Conservation (phyloP, 2,888 invertebrate species). For the Saturnia pavonia region DNA sequence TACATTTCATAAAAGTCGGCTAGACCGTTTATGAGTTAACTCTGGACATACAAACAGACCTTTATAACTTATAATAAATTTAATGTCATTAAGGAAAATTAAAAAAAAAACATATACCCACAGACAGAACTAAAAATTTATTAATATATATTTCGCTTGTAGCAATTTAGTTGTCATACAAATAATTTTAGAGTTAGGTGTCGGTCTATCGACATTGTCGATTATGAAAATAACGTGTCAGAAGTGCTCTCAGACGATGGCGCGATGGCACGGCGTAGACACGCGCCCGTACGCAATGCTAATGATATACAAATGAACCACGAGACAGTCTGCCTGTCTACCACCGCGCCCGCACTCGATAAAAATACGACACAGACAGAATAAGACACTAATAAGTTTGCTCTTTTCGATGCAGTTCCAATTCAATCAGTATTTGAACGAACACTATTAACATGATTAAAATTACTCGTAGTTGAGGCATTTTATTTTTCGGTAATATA, state of each 20-base stretch:
- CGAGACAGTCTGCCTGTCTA: slow-evolving; percentile 42
- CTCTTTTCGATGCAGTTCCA: slow-evolving; percentile 14
- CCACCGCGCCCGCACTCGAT: slow-evolving; percentile 28
- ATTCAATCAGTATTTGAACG: slow-evolving; percentile 6
- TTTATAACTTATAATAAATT: no score
- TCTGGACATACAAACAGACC: no score
- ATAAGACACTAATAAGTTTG: slow-evolving; percentile 15
- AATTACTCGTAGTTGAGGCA: no score
- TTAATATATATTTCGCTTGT: background rate
- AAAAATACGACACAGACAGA: slow-evolving; percentile 14
- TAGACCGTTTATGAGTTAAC: no score
- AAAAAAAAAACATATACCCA: no score
- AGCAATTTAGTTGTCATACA: background rate
- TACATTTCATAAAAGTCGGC: no score
- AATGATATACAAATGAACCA: slow-evolving; percentile 64
- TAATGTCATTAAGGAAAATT: no score
- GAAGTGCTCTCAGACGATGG: slow-evolving; percentile 31
- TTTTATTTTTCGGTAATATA: no score
- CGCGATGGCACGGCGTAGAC: slow-evolving; percentile 10
- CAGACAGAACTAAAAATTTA: no score
- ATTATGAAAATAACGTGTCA: slow-evolving; percentile 70
- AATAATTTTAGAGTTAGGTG: slow-evolving; percentile 18
- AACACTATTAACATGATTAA: background rate
- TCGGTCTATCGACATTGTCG: slow-evolving; percentile 42
- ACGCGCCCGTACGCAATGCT: slow-evolving; percentile 38